phyloP scores from a whole-genome alignment of 2,888 invertebrate species.

The Laothoe populi region DNA sequence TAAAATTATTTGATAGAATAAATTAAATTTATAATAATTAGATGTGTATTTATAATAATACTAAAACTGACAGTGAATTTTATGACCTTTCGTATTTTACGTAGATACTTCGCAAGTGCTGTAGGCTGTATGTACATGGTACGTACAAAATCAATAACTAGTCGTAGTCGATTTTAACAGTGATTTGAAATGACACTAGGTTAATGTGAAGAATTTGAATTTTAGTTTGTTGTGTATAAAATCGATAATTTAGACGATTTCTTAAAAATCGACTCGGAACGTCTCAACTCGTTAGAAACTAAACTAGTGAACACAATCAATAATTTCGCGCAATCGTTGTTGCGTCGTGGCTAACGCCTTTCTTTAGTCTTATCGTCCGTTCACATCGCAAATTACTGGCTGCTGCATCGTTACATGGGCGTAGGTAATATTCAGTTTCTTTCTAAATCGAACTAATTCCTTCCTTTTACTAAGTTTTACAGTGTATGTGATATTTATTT shows the following conservation, averaged over 20 bases:
- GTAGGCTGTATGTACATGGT: too few species aligned
- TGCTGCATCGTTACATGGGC: neutral
- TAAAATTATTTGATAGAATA: too few species aligned
- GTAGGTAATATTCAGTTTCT: neutral
- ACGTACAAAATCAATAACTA: conserved; percentile 1
- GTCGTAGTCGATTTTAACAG: neutral
- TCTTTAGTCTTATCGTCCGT: neutral
- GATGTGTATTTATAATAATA: too few species aligned
- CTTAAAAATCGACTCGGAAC: neutral
- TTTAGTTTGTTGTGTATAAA: neutral
- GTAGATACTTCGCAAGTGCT: neutral
- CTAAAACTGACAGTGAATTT: too few species aligned
- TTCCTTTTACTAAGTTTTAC: neutral
- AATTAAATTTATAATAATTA: too few species aligned
- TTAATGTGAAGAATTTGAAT: too few species aligned
- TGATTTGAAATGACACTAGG: neutral
- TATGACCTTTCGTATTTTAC: too few species aligned
- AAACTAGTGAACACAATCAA: neutral
- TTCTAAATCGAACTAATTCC: neutral
- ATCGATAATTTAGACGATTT: neutral
- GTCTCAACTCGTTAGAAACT: neutral
- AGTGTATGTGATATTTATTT: too few species aligned
- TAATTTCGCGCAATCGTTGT: neutral
- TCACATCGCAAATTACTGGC: neutral
- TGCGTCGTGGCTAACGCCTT: neutral